Evolutionary conservation across 2,113 vertebrate species (phyloP).

Genomic region (Pipra filicauda): DNA sequence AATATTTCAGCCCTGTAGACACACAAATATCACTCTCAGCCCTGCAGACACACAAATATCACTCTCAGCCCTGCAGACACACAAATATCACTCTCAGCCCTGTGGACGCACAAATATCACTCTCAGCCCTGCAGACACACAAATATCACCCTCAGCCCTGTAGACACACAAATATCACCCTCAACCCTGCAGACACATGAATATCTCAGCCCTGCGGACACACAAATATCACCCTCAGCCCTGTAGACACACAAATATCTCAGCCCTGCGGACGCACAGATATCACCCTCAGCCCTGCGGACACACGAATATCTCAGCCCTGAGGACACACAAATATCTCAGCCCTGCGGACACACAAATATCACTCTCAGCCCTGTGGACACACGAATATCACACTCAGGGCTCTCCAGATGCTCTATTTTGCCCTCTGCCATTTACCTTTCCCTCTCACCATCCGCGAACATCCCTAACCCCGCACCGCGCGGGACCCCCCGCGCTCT

Average conservation of each 20-base stretch:
- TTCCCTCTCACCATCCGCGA: rapidly evolving
- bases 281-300: background rate
- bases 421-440: background rate
- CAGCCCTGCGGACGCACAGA: background rate
- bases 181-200: background rate
- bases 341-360: background rate
- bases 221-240: background rate
- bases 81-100: background rate
- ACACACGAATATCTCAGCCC: background rate
- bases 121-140: background rate
- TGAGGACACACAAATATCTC: too few species aligned
- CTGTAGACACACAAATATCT: background rate
- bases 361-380: background rate
- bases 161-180: background rate
- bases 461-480: background rate
- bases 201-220: too few species aligned
- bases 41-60: background rate
- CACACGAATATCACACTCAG: background rate
- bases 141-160: too few species aligned
- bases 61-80: too few species aligned
- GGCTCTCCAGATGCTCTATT: background rate
- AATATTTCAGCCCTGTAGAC: too few species aligned
- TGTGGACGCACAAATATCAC: background rate
- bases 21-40: background rate
- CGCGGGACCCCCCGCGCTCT: background rate